These are phyloP conservation scores for Anguilla pacifica DNA, from an alignment of 2,797 vertebrate genomes.

Conservation along the genomic window DNA sequence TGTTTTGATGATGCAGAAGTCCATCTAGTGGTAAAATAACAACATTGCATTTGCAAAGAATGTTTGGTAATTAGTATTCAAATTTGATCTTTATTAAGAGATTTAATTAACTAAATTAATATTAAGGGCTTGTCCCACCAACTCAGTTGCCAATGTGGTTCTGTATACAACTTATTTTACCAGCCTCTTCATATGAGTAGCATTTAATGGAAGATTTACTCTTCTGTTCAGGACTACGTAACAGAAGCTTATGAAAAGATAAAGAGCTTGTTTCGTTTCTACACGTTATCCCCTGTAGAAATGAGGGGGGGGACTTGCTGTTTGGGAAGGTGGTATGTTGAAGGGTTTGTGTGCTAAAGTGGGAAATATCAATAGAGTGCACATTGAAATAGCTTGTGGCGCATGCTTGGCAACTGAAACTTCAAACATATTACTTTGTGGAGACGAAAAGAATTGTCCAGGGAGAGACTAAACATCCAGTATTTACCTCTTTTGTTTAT, in stretches of 20 bases:
- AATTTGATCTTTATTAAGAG: background rate
- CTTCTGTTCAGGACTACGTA: constrained; percentile 18
- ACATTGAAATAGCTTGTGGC: constrained; percentile 74
- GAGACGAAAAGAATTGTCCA: constrained; percentile 63
- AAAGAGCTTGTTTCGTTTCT: constrained; percentile 48
- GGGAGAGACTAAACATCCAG: constrained; percentile 63
- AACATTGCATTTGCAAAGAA: constrained; percentile 56
- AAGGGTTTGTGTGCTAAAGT: constrained; percentile 69
- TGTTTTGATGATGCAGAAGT: constrained; percentile 51
- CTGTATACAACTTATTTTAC: background rate
- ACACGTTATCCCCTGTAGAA: constrained; percentile 63
- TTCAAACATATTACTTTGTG: constrained; percentile 77
- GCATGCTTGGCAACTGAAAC: constrained; percentile 65
- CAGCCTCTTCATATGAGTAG: constrained; percentile 20
- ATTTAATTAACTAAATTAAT: background rate
- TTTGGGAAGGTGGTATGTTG: constrained; percentile 63
- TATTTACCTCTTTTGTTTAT: constrained; percentile 60
- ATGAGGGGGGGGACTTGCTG: constrained; percentile 53
- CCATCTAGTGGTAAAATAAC: constrained; percentile 71
- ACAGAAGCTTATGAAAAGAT: constrained; percentile 47
- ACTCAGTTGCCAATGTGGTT: background rate
- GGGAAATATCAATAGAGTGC: constrained; percentile 73
- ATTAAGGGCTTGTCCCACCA: background rate
- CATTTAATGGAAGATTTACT: background rate
- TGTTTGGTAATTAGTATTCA: background rate